Evolutionary conservation across 1,140 invertebrate genomes (phyloP).

Genomic region (Myzus persicae): DNA sequence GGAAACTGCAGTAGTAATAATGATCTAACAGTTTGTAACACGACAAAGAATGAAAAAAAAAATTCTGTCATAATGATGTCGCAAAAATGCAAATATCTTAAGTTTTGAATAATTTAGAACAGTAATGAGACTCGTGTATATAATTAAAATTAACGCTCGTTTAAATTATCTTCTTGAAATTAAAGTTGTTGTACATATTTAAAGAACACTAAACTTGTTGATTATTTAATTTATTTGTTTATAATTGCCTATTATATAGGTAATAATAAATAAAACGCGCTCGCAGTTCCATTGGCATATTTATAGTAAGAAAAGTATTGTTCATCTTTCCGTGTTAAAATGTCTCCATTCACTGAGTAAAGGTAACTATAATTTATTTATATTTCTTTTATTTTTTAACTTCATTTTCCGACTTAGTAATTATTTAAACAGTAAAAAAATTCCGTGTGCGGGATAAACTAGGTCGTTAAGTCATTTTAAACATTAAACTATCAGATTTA

Average conservation of each 20-base stretch:
- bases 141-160: not conserved
- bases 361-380: not conserved
- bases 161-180: not conserved
- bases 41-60: not conserved
- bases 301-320: not conserved
- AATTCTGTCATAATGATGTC: not conserved
- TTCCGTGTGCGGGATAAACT: no score
- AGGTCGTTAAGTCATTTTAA: no score
- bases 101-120: not conserved
- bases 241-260: not conserved
- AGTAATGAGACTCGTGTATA: not conserved
- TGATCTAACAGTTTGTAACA: not conserved
- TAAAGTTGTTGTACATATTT: not conserved
- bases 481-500: no score
- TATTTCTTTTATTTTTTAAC: no score
- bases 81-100: not conserved
- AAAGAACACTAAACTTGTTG: not conserved
- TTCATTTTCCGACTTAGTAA: no score
- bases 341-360: not conserved
- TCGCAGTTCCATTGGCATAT: not conserved
- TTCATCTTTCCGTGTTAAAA: not conserved
- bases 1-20: not conserved
- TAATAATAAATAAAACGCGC: not conserved
- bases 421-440: no score
- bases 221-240: not conserved